Conservation (phyloP, 2,888 invertebrate genomes). For the Sarcophaga carnaria region DNA sequence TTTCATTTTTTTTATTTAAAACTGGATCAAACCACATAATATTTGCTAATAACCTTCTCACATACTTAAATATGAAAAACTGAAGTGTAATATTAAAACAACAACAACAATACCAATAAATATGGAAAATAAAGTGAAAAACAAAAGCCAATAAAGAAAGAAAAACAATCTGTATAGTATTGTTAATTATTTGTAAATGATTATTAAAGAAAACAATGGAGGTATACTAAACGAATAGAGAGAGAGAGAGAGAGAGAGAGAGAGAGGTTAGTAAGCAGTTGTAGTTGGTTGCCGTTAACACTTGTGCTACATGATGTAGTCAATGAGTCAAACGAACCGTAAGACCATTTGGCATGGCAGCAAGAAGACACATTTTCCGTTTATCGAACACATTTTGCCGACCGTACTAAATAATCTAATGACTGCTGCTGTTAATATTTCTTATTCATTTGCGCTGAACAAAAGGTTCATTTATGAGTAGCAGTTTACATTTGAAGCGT, state of each 20-base stretch:
- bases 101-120: conserved; percentile 15
- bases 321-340: too few species aligned
- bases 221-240: conserved; percentile 17
- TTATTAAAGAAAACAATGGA: not conserved
- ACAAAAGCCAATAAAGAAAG: too few species aligned
- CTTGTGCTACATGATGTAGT: conserved; percentile 23
- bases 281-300: conserved; percentile 48
- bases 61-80: conserved; percentile 26
- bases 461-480: not conserved
- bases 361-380: not conserved
- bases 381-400: not conserved
- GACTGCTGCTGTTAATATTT: not conserved
- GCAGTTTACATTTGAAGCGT: not conserved
- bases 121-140: too few species aligned
- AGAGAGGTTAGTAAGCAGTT: conserved; percentile 13
- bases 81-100: conserved; percentile 48
- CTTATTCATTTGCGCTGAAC: not conserved
- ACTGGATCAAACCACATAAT: conserved; percentile 62
- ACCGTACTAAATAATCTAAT: too few species aligned
- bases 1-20: not conserved
- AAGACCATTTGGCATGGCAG: too few species aligned
- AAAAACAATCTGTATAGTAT: too few species aligned
- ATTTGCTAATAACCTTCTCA: conserved; percentile 63
- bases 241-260: conserved; percentile 43
- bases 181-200: too few species aligned